Percentiles rank a stretch among this genome's conserved stretches.
Conservation (phyloP, 2,113 vertebrate genomes). For the Heterotis niloticus region DNA sequence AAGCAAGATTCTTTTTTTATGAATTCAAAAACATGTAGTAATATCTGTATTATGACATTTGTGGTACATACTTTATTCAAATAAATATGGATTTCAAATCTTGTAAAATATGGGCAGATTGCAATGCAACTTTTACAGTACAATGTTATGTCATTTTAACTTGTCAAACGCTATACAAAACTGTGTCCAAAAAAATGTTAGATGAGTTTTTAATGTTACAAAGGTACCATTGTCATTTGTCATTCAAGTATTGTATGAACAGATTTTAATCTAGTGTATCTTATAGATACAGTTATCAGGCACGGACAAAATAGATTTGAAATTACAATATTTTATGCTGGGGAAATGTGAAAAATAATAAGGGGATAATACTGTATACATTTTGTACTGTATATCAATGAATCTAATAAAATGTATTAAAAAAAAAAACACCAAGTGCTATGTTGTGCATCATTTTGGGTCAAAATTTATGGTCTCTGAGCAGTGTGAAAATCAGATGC, state of each 20-base stretch:
- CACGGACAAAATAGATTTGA: conserved; percentile 79
- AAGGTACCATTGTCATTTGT: conserved; percentile 82
- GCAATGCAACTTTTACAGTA: conserved; percentile 89
- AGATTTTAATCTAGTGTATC: conserved; percentile 85
- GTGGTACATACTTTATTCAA: conserved; percentile 76
- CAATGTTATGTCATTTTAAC: conserved; percentile 79
- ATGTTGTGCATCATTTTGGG: background rate
- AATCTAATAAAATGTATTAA: conserved; percentile 85
- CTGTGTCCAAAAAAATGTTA: conserved; percentile 74
- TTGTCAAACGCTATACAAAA: conserved; percentile 70
- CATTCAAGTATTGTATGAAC: conserved; percentile 58
- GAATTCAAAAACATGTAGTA: conserved; percentile 64
- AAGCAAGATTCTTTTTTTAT: conserved; percentile 69
- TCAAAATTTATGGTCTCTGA: background rate
- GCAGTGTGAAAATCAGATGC: background rate
- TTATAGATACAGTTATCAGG: conserved; percentile 95
- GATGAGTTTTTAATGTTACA: conserved; percentile 78
- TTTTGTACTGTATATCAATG: conserved; percentile 98
- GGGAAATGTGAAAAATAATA: conserved; percentile 73
- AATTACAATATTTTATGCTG: conserved; percentile 82
- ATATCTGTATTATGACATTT: conserved; percentile 70
- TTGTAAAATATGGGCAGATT: conserved; percentile 85
- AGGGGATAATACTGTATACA: conserved; percentile 83
- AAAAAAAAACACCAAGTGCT: conserved; percentile 18
- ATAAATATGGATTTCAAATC: conserved; percentile 71